Evolutionary conservation across 2,113 vertebrate species (phyloP).

Genomic region (Glaucomys volans): DNA sequence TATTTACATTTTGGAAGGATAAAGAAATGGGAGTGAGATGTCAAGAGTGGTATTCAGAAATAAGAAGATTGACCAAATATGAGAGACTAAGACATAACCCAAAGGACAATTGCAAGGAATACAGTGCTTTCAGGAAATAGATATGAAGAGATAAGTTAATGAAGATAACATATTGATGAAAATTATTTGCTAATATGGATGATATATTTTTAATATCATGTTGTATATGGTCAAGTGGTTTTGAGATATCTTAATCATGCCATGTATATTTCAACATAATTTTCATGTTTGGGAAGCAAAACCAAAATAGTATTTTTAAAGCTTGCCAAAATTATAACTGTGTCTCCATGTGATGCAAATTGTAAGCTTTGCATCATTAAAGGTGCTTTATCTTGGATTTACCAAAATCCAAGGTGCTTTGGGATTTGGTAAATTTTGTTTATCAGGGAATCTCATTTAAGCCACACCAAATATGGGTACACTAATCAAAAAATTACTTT

Average conservation of each 20-base stretch:
- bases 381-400: background rate
- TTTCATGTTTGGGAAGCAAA: background rate
- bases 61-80: background rate
- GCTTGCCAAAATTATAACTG: background rate
- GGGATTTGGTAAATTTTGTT: background rate
- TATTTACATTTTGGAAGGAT: background rate
- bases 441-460: background rate
- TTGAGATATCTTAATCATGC: background rate
- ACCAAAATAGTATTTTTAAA: background rate
- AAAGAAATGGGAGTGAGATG: background rate
- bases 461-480: background rate
- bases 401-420: no score
- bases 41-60: background rate
- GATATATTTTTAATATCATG: constrained; percentile 24
- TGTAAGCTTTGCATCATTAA: background rate
- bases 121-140: background rate
- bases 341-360: background rate
- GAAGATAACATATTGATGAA: background rate
- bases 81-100: background rate
- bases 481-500: background rate
- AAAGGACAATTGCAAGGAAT: background rate
- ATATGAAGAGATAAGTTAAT: background rate
- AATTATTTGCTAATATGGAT: background rate
- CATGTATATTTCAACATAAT: background rate
- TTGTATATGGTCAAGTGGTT: background rate